A percentile compares a stretch with the other conserved stretches of the same genome.
These are phyloP conservation scores for Nycticryphes semicollaris DNA, from an alignment of 2,113 vertebrate species.

Conservation along the genomic window DNA sequence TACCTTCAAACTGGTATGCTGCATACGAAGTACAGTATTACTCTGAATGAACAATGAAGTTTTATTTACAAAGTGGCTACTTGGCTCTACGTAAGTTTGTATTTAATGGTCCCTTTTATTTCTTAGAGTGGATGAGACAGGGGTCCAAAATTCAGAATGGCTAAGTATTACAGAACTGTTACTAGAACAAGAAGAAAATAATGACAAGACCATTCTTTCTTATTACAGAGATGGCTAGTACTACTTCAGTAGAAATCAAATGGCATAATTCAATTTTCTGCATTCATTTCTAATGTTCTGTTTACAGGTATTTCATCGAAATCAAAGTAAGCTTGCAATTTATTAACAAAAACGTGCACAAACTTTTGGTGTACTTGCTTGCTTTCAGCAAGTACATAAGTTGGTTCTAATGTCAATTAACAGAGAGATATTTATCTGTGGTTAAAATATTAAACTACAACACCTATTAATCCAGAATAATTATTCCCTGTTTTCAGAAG, in stretches of 20 bases:
- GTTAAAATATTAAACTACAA: conserved; percentile 24
- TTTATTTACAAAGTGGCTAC: background rate
- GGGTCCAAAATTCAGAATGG: background rate
- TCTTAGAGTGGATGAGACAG: background rate
- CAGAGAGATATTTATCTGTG: background rate
- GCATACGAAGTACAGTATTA: background rate
- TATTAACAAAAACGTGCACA: background rate
- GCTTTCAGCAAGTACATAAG: background rate
- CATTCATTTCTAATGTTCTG: background rate
- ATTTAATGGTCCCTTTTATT: background rate
- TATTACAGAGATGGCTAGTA: background rate
- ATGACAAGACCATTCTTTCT: background rate
- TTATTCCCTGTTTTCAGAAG: background rate
- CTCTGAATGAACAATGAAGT: background rate
- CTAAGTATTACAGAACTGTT: background rate
- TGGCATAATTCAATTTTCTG: background rate
- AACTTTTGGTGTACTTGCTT: background rate
- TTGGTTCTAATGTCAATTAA: background rate
- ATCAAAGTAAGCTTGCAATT: background rate
- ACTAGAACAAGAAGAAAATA: background rate
- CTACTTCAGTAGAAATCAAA: background rate
- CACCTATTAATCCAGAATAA: background rate
- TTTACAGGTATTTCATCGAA: background rate
- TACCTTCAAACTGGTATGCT: background rate
- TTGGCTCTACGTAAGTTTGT: background rate